phyloP scores from a whole-genome alignment of 2,797 vertebrate genomes.

The Sebastes vulpes region DNA sequence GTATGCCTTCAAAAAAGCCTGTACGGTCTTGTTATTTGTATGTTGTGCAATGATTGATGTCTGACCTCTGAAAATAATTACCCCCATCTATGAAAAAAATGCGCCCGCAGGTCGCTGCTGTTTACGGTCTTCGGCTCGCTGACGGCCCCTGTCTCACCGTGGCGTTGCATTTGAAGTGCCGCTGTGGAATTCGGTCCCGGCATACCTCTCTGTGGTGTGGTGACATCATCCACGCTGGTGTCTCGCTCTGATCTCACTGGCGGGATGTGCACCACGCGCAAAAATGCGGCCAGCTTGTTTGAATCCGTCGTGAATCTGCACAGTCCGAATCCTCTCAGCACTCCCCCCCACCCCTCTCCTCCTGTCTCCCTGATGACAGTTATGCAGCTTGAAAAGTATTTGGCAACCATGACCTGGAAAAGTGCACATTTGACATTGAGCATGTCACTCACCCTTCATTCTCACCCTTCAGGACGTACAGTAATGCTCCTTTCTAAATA shows the following conservation, averaged over 20 bases:
- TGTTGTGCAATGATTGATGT: constrained; percentile 44
- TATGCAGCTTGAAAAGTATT: constrained; percentile 69
- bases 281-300: constrained; percentile 47
- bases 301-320: constrained; percentile 42
- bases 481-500: constrained; percentile 34
- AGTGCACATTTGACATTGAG: constrained; percentile 72
- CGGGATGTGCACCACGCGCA: neutral
- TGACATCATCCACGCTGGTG: constrained; percentile 61
- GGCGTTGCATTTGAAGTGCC: constrained; percentile 64
- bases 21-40: constrained; percentile 21
- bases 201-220: constrained; percentile 10
- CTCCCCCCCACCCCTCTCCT: neutral
- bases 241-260: constrained; percentile 12
- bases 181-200: constrained; percentile 63
- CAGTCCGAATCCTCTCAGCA: constrained; percentile 52
- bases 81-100: constrained; percentile 37
- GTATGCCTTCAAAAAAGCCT: constrained; percentile 5
- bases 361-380: constrained; percentile 59
- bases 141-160: constrained; percentile 20
- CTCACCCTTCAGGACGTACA: constrained; percentile 13
- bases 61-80: constrained; percentile 56
- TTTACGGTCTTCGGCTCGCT: constrained; percentile 17
- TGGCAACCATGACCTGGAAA: constrained; percentile 70
- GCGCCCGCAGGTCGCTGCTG: constrained; percentile 18
- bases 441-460: constrained; percentile 51